A percentile compares a stretch with the other conserved stretches of the same genome.
Evolutionary conservation across 2,888 invertebrate species (phyloP).

Genomic region (Ectropis crepuscularia): DNA sequence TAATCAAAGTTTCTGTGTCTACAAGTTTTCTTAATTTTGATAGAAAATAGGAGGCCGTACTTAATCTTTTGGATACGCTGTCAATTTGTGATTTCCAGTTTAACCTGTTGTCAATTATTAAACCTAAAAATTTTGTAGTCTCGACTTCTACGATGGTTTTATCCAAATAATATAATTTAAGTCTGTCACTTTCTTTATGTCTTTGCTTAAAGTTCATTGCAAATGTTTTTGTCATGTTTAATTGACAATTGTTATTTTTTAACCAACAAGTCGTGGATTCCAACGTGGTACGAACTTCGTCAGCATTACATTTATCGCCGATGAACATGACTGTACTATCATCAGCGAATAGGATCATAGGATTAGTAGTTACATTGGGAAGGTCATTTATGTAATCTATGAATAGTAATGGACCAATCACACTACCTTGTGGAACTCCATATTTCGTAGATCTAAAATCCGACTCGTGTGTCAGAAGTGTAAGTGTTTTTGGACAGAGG

Average conservation of each 20-base stretch:
- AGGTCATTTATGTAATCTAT: not conserved
- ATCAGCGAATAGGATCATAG: not conserved
- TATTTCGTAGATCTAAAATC: not conserved
- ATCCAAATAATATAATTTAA: not conserved
- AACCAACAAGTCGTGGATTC: not conserved
- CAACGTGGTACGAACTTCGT: not conserved
- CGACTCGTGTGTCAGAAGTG: not conserved
- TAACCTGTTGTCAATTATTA: too few relatives aligned
- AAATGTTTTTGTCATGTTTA: not conserved
- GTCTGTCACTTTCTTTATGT: not conserved
- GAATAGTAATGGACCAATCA: not conserved
- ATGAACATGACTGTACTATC: not conserved
- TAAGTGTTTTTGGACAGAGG: not conserved
- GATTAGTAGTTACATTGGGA: not conserved
- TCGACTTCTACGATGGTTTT: too few relatives aligned
- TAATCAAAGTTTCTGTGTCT: not conserved
- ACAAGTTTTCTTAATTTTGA: not conserved
- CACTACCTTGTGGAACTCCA: not conserved
- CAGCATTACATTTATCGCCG: not conserved
- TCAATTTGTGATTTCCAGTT: not conserved
- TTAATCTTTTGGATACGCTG: not conserved
- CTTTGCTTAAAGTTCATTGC: slow-evolving; percentile 1
- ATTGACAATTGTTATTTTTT: not conserved
- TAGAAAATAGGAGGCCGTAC: not conserved
- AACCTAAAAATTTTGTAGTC: too few relatives aligned